Conservation (phyloP, 2,113 vertebrate species). For the Gavialis gangeticus region DNA sequence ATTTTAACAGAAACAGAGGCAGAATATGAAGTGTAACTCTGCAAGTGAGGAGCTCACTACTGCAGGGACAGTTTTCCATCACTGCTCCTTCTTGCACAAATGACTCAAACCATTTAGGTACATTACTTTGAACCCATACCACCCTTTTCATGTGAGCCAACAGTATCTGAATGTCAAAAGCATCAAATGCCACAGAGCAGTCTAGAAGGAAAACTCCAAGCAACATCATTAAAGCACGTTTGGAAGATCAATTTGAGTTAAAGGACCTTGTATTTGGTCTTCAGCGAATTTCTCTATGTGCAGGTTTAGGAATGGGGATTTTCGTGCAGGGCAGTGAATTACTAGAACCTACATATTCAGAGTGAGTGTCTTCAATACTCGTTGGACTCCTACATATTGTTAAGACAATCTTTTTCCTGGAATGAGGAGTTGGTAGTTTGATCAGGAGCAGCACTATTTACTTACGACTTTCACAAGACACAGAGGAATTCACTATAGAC, state of each 20-base stretch:
- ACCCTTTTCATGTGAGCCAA: background rate
- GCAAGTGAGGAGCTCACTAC: background rate
- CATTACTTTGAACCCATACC: background rate
- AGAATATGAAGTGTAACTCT: background rate
- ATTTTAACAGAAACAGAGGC: too few relatives aligned
- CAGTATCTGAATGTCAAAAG: background rate
- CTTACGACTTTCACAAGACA: background rate
- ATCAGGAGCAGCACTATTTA: too few relatives aligned
- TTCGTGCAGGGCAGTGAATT: background rate
- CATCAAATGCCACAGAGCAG: too few relatives aligned
- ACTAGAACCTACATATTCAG: background rate
- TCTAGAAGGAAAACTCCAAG: background rate
- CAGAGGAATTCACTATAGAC: background rate
- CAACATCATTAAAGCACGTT: background rate
- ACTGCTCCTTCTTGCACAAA: background rate
- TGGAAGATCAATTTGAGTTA: background rate
- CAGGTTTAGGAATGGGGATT: rapidly evolving
- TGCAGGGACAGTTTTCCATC: background rate
- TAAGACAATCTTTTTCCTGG: background rate
- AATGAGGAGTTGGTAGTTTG: background rate
- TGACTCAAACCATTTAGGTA: background rate
- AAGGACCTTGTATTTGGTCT: rapidly evolving
- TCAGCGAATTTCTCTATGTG: background rate
- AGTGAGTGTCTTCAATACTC: rapidly evolving
- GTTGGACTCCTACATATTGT: rapidly evolving